These are phyloP conservation scores for Hydrolagus colliei DNA, from an alignment of 2,797 vertebrate genomes.

Conservation along the genomic window DNA sequence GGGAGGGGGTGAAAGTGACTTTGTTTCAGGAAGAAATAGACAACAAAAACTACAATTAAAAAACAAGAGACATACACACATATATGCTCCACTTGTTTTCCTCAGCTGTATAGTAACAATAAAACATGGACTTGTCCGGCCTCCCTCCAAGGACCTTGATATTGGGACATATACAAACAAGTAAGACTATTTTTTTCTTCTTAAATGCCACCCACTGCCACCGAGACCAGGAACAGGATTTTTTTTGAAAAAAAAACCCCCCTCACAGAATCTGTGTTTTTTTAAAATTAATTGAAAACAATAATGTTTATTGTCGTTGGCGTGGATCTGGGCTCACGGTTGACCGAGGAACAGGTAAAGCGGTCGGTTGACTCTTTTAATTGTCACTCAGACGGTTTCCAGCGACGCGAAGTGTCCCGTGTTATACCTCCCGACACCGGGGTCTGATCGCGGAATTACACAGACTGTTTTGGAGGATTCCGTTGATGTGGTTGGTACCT, in stretches of 20 bases:
- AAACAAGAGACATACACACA: no score
- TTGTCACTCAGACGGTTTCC: constrained; percentile 11
- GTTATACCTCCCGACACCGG: background rate
- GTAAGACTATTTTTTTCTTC: constrained; percentile 81
- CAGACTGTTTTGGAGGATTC: background rate
- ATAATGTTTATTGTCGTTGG: no score
- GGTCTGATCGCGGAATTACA: background rate
- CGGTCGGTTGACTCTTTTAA: background rate
- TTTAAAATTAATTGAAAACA: no score
- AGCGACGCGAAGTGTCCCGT: background rate
- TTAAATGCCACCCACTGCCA: constrained; percentile 32
- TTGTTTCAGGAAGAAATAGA: no score
- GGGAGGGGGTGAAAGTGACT: no score
- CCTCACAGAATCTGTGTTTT: no score
- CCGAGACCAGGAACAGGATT: background rate
- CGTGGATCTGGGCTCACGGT: no score
- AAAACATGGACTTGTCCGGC: no score
- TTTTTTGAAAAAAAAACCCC: background rate
- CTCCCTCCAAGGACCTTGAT: constrained; percentile 7
- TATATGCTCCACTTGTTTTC: background rate
- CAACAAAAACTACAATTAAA: no score
- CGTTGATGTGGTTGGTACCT: background rate
- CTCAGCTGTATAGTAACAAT: background rate
- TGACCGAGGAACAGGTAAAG: background rate
- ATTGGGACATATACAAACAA: constrained; percentile 52